Evolutionary conservation across 1,140 invertebrate species (phyloP), one percentile per base, ranked within the genome.

Genomic region (Cyclargus thomasi): DNA sequence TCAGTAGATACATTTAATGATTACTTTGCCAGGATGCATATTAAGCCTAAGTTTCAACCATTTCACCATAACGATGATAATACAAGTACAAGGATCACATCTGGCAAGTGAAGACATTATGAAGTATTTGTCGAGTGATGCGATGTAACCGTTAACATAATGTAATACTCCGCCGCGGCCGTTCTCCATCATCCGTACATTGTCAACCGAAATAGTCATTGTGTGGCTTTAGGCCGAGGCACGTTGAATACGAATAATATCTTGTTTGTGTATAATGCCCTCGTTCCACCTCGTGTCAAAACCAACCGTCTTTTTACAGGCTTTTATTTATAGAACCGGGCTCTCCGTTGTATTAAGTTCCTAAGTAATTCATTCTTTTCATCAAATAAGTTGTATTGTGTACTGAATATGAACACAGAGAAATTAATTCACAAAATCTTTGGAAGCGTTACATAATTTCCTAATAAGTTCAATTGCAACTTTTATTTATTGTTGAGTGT

Each of bases 201-300:
- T 47, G 39, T 47, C 39, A 47, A 29, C 14, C 39, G 39, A 47
- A 47, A 47, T 11, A 47, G 39, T 47, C 39, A 47, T 47, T 47
- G 39, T 47, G 14, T 8, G 55, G 10, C 55, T 20, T 1, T 59
- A 20, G 55, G 55, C 55, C 55, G 55, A 20, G 55, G 55, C 55
- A 59, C 55, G 55, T 59, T 20, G 2, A 59, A 59, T 59, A 59
- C 55, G 55, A 59, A 59, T 59, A 59, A 59, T 20, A 21, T 59
- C 10, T 47, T 47, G 39, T 55, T 59, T 59, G 55, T 17, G 55
- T 20, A 59, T 59, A 18, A 59, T 21, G 55, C 18, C 53, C 53
- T 18, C 53, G n/a, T 18, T 55, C 53, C 18, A 2, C 53, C 55
- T 59, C 55, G 55, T 59, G 55, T 59, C 55, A 59, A 59, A 59